Conservation (phyloP, 2,797 vertebrate genomes). For the Echeneis naucrates region DNA sequence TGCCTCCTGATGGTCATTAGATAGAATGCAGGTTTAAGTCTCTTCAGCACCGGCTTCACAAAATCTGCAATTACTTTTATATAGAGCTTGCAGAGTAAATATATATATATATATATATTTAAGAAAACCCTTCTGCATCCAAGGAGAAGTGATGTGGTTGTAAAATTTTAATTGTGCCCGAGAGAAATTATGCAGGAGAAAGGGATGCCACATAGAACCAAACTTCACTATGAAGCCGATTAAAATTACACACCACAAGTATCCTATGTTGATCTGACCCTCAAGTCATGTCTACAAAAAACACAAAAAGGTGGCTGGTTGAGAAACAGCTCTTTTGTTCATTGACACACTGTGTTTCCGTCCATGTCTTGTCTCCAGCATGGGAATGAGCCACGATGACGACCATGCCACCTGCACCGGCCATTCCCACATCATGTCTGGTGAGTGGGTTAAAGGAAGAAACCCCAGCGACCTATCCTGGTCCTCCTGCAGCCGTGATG, state of each 20-base stretch:
- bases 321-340: background rate
- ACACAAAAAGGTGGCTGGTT: background rate
- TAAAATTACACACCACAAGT: background rate
- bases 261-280: background rate
- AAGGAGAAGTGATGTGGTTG: background rate
- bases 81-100: no score
- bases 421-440: slow-evolving; percentile 97
- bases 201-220: background rate
- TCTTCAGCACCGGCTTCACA: no score
- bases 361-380: slow-evolving; percentile 77
- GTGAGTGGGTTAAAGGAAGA: slow-evolving; percentile 97
- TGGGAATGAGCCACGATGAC: slow-evolving; percentile 98
- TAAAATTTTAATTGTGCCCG: background rate
- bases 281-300: background rate
- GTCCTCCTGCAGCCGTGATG: slow-evolving; percentile 95
- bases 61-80: no score
- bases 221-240: background rate
- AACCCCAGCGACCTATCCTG: slow-evolving; percentile 97
- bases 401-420: slow-evolving; percentile 91
- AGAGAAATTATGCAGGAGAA: background rate
- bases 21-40: no score
- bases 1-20: no score
- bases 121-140: no score
- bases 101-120: no score
- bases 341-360: slow-evolving; percentile 2